Evolutionary conservation across 2,113 vertebrate species (phyloP).

Genomic region (Cygnus buccinator): DNA sequence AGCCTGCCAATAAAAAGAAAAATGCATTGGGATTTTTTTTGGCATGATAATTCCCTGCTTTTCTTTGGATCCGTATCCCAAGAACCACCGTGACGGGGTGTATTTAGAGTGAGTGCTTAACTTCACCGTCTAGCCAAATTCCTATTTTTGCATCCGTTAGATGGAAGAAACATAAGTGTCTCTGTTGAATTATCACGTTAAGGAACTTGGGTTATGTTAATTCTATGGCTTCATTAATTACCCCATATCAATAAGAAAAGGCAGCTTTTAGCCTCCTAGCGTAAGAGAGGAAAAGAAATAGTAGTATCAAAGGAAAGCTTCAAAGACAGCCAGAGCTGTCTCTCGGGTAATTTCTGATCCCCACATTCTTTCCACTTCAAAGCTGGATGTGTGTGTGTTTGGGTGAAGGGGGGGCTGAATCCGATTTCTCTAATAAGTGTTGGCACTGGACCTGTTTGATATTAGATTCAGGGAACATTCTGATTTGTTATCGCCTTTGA

Average conservation of each 20-base stretch:
- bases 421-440: conserved; percentile 98
- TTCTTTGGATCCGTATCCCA: background rate
- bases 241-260: conserved; percentile 76
- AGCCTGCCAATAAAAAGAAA: background rate
- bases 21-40: background rate
- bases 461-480: conserved; percentile 95
- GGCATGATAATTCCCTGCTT: background rate
- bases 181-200: conserved; percentile 62
- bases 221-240: conserved; percentile 81
- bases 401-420: conserved; percentile 80
- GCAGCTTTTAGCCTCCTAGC: conserved; percentile 79
- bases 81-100: background rate
- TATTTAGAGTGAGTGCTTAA: background rate
- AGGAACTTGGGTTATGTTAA: conserved; percentile 77
- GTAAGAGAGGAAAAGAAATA: conserved; percentile 80
- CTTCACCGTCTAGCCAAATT: background rate
- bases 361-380: conserved; percentile 96
- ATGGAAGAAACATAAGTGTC: conserved; percentile 33
- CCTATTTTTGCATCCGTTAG: background rate
- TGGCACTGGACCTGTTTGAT: conserved; percentile 97
- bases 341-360: conserved; percentile 97
- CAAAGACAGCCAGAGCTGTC: conserved; percentile 93
- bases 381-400: conserved; percentile 85
- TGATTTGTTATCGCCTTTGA: conserved; percentile 97
- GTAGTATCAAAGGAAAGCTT: conserved; percentile 96